A percentile compares a stretch with the other conserved stretches of the same genome.
Conservation (phyloP, 2,797 vertebrate species). For the Thunnus albacares region DNA sequence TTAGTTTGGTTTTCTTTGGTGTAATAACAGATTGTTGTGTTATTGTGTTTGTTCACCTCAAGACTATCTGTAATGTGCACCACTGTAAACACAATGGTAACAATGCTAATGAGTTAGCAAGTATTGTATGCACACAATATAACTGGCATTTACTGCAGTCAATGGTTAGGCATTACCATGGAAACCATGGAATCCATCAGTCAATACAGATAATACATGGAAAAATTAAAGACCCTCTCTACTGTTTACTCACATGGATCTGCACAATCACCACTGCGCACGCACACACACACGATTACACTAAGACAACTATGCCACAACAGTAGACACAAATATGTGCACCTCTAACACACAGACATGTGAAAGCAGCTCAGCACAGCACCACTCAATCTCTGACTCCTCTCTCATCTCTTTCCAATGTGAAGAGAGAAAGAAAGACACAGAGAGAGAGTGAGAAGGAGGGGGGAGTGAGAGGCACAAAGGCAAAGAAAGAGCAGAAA, state of each 20-base stretch:
- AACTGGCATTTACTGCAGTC: not conserved
- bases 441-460: not conserved
- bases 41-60: too few relatives aligned
- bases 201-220: not conserved
- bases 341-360: not conserved
- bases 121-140: not conserved
- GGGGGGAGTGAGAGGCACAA: not conserved
- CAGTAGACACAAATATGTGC: not conserved
- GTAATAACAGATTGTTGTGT: too few relatives aligned
- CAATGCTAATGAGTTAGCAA: not conserved
- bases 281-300: not conserved
- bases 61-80: too few relatives aligned
- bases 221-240: not conserved
- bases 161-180: not conserved
- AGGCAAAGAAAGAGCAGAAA: constrained; percentile 1
- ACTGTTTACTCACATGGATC: not conserved
- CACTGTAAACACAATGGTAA: not conserved
- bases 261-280: not conserved
- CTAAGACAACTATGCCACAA: not conserved
- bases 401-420: constrained; percentile 46
- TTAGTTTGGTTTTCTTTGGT: too few relatives aligned
- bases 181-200: constrained; percentile 5
- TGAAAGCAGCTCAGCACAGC: constrained; percentile 14
- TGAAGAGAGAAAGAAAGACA: not conserved
- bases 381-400: constrained; percentile 23